A percentile compares a stretch with the other conserved stretches of the same genome.
Conservation (phyloP, 2,113 vertebrate species). For the Triplophysa rosa region DNA sequence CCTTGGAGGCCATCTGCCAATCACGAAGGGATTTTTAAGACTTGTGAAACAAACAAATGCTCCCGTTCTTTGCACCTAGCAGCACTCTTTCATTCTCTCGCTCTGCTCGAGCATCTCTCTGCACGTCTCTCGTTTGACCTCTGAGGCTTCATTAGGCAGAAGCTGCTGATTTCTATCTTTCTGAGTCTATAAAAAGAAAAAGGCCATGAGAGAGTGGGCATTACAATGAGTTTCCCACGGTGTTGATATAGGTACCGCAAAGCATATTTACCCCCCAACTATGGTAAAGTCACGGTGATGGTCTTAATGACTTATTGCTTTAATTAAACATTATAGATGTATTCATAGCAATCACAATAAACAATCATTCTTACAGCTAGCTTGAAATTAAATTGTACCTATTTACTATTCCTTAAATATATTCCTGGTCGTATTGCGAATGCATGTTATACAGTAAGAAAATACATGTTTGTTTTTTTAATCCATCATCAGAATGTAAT, state of each 20-base stretch:
- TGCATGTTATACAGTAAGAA: too few species aligned
- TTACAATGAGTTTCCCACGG: background rate
- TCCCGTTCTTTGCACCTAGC: background rate
- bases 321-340: background rate
- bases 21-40: constrained; percentile 39
- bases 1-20: constrained; percentile 38
- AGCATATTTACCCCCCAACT: background rate
- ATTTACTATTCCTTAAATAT: too few species aligned
- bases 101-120: background rate
- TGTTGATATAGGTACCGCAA: background rate
- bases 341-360: too few species aligned
- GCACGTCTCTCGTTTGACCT: background rate
- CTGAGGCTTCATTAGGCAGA: background rate
- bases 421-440: too few species aligned
- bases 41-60: constrained; percentile 30
- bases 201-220: background rate
- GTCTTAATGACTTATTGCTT: background rate
- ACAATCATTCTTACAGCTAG: too few species aligned
- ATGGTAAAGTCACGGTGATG: background rate
- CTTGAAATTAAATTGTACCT: too few species aligned
- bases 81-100: background rate
- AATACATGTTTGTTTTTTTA: too few species aligned
- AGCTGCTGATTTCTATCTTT: constrained; percentile 27
- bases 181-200: constrained; percentile 10
- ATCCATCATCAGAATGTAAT: too few species aligned